Evolutionary conservation across 2,888 invertebrate species (phyloP), one percentile per base, ranked within the genome.

Genomic region (Thecocarcelia acutangulata): DNA sequence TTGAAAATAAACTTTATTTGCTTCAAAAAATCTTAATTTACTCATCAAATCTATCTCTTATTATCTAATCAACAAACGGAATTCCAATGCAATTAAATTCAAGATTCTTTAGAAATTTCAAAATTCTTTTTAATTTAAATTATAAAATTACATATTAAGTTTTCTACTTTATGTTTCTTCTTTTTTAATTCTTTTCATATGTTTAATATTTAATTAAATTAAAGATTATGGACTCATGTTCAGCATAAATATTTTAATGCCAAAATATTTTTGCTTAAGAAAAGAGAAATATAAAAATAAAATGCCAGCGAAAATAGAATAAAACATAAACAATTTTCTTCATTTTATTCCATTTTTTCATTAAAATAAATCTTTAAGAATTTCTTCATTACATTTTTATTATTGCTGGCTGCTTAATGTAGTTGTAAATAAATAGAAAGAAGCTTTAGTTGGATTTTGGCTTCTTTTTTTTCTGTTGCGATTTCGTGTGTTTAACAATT

Each of bases 301-400:
- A 21, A 46, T 61, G 12, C 28, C 42, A 56, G 19, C 11, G 15
- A 61, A 68, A 69, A 33, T 63, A 56, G 48, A 77, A 48, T 40
- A 48, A 54, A 50, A 56, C 46, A 69, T 46, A 61, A 69, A 76
- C 24, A 76, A 48, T 63, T 61, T 69, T 54, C 54, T 54, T 33
- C 9, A 54, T 24, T 61, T 61, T 61, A 37, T 68, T 59, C 1
- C 2, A 12, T 54, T 44, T 50, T 44, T 66, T 42, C 33, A 52
- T 66, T 64, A 70, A 42, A 80, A 75, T 75, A 80, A 80, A 75
- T 80, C 74, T 74, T 58, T 61, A 54, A 42, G 61, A 56, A 56
- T 58, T 80, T 44, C 61, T 56, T 64, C 50, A 59, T 64, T 48
- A 70, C 13, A 24, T 40, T 17, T 28, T 59, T 61, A 2, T 59